Percentiles rank a stretch among this genome's conserved stretches.
These are phyloP conservation scores for Colletes collaris DNA, from an alignment of 2,888 invertebrate genomes.

Conservation along the genomic window DNA sequence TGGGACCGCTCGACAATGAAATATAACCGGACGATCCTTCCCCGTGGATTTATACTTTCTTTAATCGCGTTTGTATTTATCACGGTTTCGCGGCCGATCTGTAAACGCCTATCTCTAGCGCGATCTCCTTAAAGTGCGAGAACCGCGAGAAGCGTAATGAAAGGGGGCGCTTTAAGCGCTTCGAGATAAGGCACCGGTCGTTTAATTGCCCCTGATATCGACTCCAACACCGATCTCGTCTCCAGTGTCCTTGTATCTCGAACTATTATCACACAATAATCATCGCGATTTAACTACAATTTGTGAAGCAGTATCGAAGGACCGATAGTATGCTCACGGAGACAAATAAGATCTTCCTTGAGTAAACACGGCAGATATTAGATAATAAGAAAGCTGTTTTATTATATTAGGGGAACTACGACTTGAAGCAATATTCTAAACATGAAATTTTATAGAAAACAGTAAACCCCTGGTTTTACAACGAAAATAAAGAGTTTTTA, in stretches of 20 bases:
- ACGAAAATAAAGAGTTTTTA: no score
- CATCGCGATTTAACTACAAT: no score
- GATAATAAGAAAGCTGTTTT: no score
- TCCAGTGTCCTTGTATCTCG: background rate
- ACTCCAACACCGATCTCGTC: background rate
- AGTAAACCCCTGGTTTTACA: no score
- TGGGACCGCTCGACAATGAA: conserved; percentile 36
- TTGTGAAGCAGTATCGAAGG: no score
- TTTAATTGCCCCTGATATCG: conserved; percentile 40
- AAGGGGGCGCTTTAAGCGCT: conserved; percentile 16
- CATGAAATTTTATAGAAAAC: no score
- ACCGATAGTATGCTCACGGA: no score
- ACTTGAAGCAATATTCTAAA: no score
- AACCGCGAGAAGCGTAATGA: conserved; percentile 16
- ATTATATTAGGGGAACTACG: no score
- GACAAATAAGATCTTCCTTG: no score
- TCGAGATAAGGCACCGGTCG: conserved; percentile 5
- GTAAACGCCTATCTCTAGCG: conserved; percentile 24
- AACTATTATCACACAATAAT: background rate
- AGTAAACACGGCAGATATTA: no score
- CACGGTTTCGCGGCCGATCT: conserved; percentile 34
- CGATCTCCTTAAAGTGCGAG: conserved; percentile 35
- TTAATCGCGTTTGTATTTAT: conserved; percentile 37
- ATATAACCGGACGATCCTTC: conserved; percentile 19
- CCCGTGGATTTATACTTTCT: conserved; percentile 47